Conservation (phyloP, 2,797 vertebrate species). For the Pangasius sanitwongsei region DNA sequence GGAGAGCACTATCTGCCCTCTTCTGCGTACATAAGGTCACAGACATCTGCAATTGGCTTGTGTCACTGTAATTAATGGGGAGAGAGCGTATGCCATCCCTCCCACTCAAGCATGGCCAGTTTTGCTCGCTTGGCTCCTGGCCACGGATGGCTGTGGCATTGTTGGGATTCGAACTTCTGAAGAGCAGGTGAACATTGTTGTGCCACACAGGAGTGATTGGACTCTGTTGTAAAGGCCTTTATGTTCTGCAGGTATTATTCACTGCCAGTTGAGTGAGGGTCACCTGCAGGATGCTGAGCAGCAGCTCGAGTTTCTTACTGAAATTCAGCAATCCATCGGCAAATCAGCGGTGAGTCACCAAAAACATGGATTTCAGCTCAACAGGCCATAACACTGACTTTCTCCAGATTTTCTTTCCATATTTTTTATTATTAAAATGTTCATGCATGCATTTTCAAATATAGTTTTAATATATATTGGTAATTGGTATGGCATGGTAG, state of each 20-base stretch:
- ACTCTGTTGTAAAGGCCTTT: not conserved
- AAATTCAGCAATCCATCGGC: conserved; percentile 91
- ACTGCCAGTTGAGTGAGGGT: conserved; percentile 88
- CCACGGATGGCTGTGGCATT: not conserved
- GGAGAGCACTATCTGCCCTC: not conserved
- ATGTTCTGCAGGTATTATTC: conserved; percentile 83
- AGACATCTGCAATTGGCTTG: not conserved
- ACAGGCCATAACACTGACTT: not conserved
- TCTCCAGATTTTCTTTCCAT: not conserved
- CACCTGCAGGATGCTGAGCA: conserved; percentile 91
- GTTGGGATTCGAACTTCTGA: not conserved
- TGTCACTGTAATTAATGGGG: not conserved
- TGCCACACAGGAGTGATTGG: not conserved
- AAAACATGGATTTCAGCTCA: not conserved
- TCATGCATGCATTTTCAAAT: not conserved
- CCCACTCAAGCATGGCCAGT: not conserved
- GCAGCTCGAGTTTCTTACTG: conserved; percentile 92
- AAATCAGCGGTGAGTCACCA: conserved; percentile 83
- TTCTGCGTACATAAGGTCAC: not conserved
- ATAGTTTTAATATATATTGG: not conserved
- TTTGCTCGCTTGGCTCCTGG: not conserved
- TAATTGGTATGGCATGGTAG: not conserved
- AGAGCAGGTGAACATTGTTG: not conserved
- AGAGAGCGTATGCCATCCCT: not conserved
- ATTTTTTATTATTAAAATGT: conserved; percentile 9